Conservation (phyloP, 1,140 invertebrate species). For the Euura saliciscinereae region DNA sequence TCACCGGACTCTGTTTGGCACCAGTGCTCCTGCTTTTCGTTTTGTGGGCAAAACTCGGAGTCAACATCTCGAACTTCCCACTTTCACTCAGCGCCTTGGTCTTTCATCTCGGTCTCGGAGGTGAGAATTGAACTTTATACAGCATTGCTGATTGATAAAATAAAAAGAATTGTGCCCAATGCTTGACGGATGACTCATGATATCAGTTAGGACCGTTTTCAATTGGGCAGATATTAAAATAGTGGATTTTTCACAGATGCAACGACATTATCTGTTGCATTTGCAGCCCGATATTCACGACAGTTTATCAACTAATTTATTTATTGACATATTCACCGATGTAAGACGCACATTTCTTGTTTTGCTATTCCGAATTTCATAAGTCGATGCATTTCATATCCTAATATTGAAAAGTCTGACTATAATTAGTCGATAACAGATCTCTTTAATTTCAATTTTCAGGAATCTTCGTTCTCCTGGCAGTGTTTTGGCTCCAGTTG, state of each 20-base stretch:
- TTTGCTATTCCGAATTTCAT: no score
- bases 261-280: conserved; percentile 32
- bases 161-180: conserved; percentile 36
- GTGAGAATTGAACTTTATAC: conserved; percentile 51
- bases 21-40: conserved; percentile 85
- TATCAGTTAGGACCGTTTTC: conserved; percentile 41
- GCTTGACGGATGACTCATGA: conserved; percentile 38
- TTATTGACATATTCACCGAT: background rate
- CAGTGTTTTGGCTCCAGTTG: conserved; percentile 88
- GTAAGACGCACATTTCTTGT: no score
- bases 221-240: conserved; percentile 42
- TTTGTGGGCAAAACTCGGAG: conserved; percentile 87
- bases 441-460: conserved; percentile 44
- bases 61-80: conserved; percentile 88
- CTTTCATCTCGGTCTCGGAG: conserved; percentile 85
- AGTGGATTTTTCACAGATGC: conserved; percentile 54
- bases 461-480: conserved; percentile 88
- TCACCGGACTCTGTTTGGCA: conserved; percentile 81
- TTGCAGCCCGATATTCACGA: conserved; percentile 54
- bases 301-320: conserved; percentile 28
- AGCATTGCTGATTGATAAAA: background rate
- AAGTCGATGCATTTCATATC: background rate
- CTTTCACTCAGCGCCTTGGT: conserved; percentile 78
- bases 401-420: conserved; percentile 2
- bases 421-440: background rate